Evolutionary conservation across 2,797 vertebrate species (phyloP).

Genomic region (Halcyon leucocephala): DNA sequence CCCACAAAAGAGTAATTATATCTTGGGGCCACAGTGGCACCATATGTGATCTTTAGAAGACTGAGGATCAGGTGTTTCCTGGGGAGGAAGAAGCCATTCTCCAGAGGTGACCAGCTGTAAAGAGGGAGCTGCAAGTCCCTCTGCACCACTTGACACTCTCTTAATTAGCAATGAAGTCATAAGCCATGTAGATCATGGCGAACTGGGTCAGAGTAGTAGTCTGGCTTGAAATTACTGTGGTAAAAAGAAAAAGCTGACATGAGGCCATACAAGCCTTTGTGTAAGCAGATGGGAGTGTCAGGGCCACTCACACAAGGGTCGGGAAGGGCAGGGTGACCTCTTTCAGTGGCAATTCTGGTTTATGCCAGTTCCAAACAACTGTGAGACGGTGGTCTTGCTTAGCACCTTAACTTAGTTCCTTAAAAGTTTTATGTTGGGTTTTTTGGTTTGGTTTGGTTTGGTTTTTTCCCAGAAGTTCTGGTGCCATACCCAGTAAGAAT

Average conservation of each 20-base stretch:
- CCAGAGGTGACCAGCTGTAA: not conserved
- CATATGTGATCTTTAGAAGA: not conserved
- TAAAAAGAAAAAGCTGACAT: not conserved
- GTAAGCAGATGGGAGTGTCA: not conserved
- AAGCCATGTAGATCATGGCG: rapidly evolving
- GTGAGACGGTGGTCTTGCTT: not conserved
- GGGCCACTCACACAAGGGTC: not conserved
- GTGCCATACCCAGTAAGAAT: not conserved
- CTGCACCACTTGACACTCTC: not conserved
- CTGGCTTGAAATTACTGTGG: not conserved
- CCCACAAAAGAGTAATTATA: not conserved
- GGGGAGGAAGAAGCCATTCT: not conserved
- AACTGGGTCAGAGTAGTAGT: not conserved
- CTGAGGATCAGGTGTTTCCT: not conserved
- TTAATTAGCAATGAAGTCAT: not conserved
- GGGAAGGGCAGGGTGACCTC: not conserved
- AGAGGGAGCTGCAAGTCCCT: not conserved
- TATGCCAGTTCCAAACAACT: not conserved
- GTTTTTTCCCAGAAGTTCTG: not conserved
- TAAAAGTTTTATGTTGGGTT: not conserved
- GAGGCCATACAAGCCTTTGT: not conserved
- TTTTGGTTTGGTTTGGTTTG: no score
- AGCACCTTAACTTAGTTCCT: not conserved
- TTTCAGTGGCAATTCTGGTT: not conserved
- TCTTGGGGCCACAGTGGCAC: not conserved